Percentiles rank a stretch among this genome's conserved stretches.
phyloP scores from a whole-genome alignment of 1,140 invertebrate genomes.

The Meteorus sp. region DNA sequence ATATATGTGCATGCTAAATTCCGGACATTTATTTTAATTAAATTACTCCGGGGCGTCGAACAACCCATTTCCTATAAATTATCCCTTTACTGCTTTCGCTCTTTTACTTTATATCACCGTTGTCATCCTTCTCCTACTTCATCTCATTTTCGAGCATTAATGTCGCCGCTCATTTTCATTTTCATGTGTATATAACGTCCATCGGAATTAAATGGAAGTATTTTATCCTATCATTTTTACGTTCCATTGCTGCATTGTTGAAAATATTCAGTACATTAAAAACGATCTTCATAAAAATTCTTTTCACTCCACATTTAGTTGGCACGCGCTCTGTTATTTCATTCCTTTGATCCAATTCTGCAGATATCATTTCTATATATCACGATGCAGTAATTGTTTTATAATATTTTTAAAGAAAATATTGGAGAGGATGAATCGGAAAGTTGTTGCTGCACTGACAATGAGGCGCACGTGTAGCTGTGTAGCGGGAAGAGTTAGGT shows the following conservation, averaged over 20 bases:
- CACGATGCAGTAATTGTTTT: too few species aligned
- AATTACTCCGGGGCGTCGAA: conserved; percentile 60
- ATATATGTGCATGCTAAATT: conserved; percentile 26
- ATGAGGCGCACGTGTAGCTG: too few species aligned
- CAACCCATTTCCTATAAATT: conserved; percentile 63
- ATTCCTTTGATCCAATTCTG: conserved; percentile 5
- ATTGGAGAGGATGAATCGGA: too few species aligned
- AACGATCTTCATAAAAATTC: too few species aligned
- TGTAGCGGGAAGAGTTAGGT: too few species aligned
- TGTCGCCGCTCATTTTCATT: conserved; percentile 54
- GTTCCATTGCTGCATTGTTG: conserved; percentile 38
- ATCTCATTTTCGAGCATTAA: conserved; percentile 46
- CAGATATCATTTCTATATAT: too few species aligned
- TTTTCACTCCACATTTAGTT: too few species aligned
- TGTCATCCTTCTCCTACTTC: not conserved
- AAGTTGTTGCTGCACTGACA: too few species aligned
- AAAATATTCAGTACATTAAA: too few species aligned
- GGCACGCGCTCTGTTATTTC: conserved; percentile 34
- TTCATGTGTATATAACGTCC: conserved; percentile 41
- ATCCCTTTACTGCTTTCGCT: conserved; percentile 49
- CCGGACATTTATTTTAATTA: conserved; percentile 61
- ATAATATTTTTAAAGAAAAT: too few species aligned
- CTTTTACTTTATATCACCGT: not conserved
- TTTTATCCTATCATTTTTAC: conserved; percentile 41
- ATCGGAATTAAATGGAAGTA: conserved; percentile 61